Evolutionary conservation across 92 coral and sea anemone genomes (phyloP), one percentile per base, ranked within the genome.

Genomic region (Epizoanthus fatuus): DNA sequence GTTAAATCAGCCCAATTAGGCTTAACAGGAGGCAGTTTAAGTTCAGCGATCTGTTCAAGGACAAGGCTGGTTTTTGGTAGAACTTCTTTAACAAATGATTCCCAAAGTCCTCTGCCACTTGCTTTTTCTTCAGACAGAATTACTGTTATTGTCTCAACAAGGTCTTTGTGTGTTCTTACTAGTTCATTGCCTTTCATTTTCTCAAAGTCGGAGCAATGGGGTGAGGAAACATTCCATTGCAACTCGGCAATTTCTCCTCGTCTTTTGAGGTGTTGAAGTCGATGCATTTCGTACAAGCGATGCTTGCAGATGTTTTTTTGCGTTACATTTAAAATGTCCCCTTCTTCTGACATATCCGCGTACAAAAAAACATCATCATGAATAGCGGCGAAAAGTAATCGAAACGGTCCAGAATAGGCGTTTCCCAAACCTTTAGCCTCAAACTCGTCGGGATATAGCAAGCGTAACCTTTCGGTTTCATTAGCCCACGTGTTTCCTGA

Each of bases 1-100:
- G 93, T 80, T 40, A 93, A 66, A 29, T 93, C 92, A 0, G 69
- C 90, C 82, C 81, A 73, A 9, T 63, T 60, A 4, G 96, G 88
- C 66, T 76, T 83, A 3, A 80, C 90, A 45, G 19, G 44, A 20
- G 90, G 90, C 29, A 86, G 45, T 2, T 64, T 59, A 2, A 86
- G 80, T n/a, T 83, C 65, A 5, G 17, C 56, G 14, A 69, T 35
- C 15, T 70, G 11, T 1, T 83, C 59, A 70, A 82, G 86, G 86
- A 53, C 25, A 5, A 4, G 22, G 76, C 20, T 67, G 86, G 25
- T 81, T 81, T 81, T 16, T 38, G 25, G 86, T 66, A 81, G 65
- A 81, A 81, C 16, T 38, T 81, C 64, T 53, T 19, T 45, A 20
- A 13, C 17, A 76, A 81, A 81, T 22, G 55, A 40, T 81, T 13